Conservation (phyloP, 2,797 vertebrate species). For the Tapirus indicus region DNA sequence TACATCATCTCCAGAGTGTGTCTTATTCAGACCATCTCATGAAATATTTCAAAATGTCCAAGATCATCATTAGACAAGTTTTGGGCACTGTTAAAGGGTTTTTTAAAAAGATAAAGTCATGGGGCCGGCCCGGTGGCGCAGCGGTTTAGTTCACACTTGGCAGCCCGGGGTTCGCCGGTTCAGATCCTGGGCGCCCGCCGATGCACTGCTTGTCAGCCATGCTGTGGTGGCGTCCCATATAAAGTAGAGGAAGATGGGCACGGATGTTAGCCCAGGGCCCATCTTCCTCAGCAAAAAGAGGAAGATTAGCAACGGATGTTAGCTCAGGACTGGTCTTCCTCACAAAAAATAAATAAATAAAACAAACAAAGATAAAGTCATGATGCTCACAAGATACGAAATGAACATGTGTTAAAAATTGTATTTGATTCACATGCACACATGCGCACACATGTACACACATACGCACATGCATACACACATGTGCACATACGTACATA, state of each 20-base stretch:
- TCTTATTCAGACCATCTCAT: background rate
- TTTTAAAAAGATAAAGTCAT: background rate
- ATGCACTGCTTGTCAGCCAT: too few species aligned
- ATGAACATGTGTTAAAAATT: background rate
- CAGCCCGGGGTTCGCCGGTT: too few species aligned
- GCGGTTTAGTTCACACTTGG: too few species aligned
- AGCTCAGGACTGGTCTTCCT: too few species aligned
- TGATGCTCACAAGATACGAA: background rate
- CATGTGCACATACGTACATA: background rate
- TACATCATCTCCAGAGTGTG: background rate
- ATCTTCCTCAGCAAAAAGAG: too few species aligned
- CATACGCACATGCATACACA: background rate
- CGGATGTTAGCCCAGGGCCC: too few species aligned
- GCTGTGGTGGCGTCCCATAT: too few species aligned
- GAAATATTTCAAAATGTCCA: conserved; percentile 36
- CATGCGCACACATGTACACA: background rate
- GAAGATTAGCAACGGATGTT: too few species aligned
- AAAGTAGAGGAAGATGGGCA: too few species aligned
- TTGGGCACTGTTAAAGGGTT: background rate
- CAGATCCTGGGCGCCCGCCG: too few species aligned
- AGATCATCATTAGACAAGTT: background rate
- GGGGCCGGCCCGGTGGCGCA: too few species aligned
- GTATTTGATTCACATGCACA: background rate
- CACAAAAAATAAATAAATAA: too few species aligned
- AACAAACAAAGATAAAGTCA: background rate